These are phyloP conservation scores for Neelides folsomi DNA, from an alignment of 2,888 invertebrate species.

Conservation along the genomic window DNA sequence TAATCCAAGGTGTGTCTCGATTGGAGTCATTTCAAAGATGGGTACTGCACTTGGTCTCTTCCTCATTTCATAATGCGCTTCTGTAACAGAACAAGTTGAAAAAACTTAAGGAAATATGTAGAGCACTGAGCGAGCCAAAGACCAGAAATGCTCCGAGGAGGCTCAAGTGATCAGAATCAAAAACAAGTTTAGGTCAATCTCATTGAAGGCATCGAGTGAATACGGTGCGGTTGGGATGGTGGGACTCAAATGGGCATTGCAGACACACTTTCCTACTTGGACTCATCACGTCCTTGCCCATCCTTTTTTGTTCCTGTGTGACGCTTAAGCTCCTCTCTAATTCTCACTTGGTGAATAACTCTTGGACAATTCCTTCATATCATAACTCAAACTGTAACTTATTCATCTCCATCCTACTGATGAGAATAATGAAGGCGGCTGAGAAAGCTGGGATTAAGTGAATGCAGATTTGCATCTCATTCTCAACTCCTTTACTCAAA, in stretches of 20 bases:
- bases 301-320: neutral
- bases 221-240: neutral
- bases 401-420: too few species aligned
- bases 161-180: neutral
- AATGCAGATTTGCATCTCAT: too few species aligned
- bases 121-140: too few species aligned
- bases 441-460: too few species aligned
- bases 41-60: slow-evolving; percentile 4
- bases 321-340: too few species aligned
- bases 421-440: too few species aligned
- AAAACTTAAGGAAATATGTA: neutral
- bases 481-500: too few species aligned
- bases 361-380: too few species aligned
- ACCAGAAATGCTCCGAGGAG: too few species aligned
- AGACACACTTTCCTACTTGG: slow-evolving; percentile 12
- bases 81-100: slow-evolving; percentile 4
- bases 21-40: neutral
- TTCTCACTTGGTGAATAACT: too few species aligned
- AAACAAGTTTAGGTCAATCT: slow-evolving; percentile 11
- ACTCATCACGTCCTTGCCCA: slow-evolving; percentile 9
- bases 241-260: slow-evolving; percentile 2
- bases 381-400: too few species aligned
- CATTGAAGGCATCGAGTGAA: slow-evolving; percentile 4
- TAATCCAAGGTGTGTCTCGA: too few species aligned
- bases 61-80: neutral